These are phyloP conservation scores for Xenops minutus DNA, from an alignment of 2,797 vertebrate genomes.

Conservation along the genomic window DNA sequence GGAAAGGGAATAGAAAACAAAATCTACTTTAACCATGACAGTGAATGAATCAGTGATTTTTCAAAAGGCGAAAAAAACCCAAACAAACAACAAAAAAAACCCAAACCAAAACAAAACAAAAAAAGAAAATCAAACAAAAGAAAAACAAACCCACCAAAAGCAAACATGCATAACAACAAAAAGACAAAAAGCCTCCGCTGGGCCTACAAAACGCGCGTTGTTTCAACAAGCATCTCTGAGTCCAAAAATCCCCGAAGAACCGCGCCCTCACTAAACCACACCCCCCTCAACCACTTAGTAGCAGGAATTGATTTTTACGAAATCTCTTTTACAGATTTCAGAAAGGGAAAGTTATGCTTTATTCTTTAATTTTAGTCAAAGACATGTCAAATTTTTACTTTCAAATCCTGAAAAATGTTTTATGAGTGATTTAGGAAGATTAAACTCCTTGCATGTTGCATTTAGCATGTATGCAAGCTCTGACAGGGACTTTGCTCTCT, in stretches of 20 bases:
- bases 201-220: too few species aligned
- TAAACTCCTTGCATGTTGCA: background rate
- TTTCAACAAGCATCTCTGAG: too few species aligned
- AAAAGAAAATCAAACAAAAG: background rate
- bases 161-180: background rate
- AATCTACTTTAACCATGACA: background rate
- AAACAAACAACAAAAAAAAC: background rate
- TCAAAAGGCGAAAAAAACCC: too few species aligned
- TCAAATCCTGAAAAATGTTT: background rate
- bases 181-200: background rate
- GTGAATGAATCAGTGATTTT: background rate
- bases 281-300: background rate
- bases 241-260: too few species aligned
- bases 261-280: background rate
- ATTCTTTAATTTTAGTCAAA: background rate
- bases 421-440: background rate
- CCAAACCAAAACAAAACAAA: background rate
- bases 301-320: background rate
- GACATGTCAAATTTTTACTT: background rate
- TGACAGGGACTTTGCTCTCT: background rate
- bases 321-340: background rate
- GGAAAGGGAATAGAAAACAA: background rate
- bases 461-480: background rate
- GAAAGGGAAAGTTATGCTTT: background rate
- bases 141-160: background rate